Evolutionary conservation across 2,113 vertebrate genomes (phyloP).

Genomic region (Aramus guarauna): DNA sequence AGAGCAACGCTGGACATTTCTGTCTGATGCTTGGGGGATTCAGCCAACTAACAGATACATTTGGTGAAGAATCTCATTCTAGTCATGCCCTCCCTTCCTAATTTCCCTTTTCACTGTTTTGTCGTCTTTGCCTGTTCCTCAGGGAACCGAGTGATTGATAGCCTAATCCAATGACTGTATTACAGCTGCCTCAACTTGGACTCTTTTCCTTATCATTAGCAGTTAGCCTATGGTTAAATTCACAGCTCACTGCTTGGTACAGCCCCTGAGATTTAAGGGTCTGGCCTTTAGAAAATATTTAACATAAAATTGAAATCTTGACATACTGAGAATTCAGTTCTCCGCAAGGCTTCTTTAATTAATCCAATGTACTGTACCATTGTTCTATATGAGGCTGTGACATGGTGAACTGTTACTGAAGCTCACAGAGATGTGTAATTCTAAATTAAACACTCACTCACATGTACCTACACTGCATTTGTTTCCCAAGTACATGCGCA

Average conservation of each 20-base stretch:
- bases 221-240: conserved; percentile 91
- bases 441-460: conserved; percentile 76
- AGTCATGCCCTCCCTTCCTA: conserved; percentile 79
- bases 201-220: conserved; percentile 89
- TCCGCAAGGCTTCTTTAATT: conserved; percentile 84
- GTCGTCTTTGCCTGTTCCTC: conserved; percentile 79
- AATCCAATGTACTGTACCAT: conserved; percentile 81
- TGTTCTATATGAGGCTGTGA: conserved; percentile 74
- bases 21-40: conserved; percentile 64
- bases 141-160: conserved; percentile 85
- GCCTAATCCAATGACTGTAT: conserved; percentile 87
- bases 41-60: conserved; percentile 68
- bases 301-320: conserved; percentile 92
- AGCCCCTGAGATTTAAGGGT: conserved; percentile 90
- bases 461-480: conserved; percentile 57
- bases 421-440: conserved; percentile 75
- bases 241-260: conserved; percentile 86
- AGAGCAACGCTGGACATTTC: conserved; percentile 42
- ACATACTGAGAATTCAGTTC: conserved; percentile 84
- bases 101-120: conserved; percentile 83
- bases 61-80: conserved; percentile 78
- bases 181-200: conserved; percentile 82
- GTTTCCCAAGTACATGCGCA: conserved; percentile 33
- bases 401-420: conserved; percentile 74
- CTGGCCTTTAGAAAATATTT: conserved; percentile 94